phyloP scores from a whole-genome alignment of 2,888 invertebrate genomes.

The Lottia scabra region DNA sequence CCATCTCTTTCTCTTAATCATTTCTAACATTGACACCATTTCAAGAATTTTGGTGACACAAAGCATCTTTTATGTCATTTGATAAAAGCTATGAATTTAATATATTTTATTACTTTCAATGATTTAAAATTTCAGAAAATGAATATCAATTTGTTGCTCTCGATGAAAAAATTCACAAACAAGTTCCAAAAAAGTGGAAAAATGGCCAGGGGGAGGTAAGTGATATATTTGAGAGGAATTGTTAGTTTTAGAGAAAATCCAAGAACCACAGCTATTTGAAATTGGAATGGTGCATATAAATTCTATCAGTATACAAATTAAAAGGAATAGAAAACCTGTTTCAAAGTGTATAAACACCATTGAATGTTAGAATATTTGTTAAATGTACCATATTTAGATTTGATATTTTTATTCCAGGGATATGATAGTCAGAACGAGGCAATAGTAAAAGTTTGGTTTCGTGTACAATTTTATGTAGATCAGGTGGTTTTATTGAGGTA shows the following conservation, averaged over 20 bases:
- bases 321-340: no score
- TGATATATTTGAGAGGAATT: neutral
- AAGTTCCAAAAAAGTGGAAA: conserved; percentile 96
- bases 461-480: conserved; percentile 94
- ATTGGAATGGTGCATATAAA: no score
- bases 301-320: no score
- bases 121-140: conserved; percentile 81
- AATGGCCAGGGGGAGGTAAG: conserved; percentile 75
- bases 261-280: no score
- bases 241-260: no score
- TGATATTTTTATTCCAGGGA: conserved; percentile 45
- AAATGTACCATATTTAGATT: neutral
- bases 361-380: no score
- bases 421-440: conserved; percentile 82
- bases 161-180: conserved; percentile 95
- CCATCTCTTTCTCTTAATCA: no score
- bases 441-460: conserved; percentile 86
- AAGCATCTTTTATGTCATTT: no score
- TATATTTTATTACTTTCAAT: conserved; percentile 11
- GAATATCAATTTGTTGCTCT: conserved; percentile 95
- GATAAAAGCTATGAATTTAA: no score
- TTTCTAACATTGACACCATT: no score
- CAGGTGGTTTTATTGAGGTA: conserved; percentile 87
- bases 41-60: no score
- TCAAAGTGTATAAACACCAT: no score